phyloP scores from a whole-genome alignment of 2,797 vertebrate genomes.

The Hozukius guyotensis region DNA sequence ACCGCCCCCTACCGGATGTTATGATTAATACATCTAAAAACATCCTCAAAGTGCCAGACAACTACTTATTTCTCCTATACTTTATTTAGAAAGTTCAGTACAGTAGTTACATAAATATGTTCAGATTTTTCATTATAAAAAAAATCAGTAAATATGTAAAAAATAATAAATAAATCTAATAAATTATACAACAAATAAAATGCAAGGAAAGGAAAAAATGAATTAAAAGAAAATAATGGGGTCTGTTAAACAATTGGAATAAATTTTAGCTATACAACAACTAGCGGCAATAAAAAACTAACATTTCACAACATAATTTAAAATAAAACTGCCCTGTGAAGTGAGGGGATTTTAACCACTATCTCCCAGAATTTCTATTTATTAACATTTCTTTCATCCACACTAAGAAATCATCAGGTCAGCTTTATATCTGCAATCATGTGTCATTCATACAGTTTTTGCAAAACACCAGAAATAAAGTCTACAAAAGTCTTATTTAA shows the following conservation, averaged over 20 bases:
- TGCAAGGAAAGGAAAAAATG: too few relatives aligned
- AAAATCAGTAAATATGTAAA: too few relatives aligned
- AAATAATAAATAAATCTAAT: too few relatives aligned
- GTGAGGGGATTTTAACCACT: too few relatives aligned
- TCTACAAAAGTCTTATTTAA: not conserved
- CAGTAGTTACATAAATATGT: too few relatives aligned
- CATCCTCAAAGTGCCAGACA: not conserved
- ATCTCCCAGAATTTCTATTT: not conserved
- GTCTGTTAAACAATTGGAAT: too few relatives aligned
- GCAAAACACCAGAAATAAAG: not conserved
- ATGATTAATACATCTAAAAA: accelerated
- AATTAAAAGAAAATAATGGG: too few relatives aligned
- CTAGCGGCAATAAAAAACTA: not conserved
- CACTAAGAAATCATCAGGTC: not conserved
- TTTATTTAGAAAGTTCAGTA: too few relatives aligned
- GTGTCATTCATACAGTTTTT: not conserved
- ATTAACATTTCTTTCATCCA: not conserved
- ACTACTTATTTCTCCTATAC: not conserved
- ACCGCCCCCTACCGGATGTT: constrained; percentile 12
- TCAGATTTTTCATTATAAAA: too few relatives aligned
- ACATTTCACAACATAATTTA: not conserved
- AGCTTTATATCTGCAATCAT: not conserved
- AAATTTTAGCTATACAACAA: too few relatives aligned
- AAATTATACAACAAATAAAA: too few relatives aligned
- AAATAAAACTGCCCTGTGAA: not conserved